phyloP scores from a whole-genome alignment of 1,140 invertebrate species.

The Phymastichus coffea region DNA sequence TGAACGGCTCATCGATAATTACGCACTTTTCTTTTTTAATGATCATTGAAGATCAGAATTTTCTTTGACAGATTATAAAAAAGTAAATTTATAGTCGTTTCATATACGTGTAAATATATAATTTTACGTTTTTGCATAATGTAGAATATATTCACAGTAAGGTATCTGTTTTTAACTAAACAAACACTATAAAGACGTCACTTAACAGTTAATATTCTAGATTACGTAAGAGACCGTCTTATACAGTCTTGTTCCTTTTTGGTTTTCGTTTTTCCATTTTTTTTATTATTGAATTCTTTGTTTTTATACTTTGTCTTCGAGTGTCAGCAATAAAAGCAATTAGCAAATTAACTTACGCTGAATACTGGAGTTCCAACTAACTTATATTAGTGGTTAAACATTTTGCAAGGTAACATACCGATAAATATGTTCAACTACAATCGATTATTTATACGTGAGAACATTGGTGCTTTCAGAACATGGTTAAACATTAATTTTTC shows the following conservation, averaged over 20 bases:
- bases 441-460: constrained; percentile 8
- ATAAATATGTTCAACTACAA: not conserved
- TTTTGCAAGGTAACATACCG: not conserved
- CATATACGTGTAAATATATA: constrained; percentile 1
- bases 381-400: not conserved
- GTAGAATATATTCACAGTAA: not conserved
- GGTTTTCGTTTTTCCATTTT: not conserved
- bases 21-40: no score
- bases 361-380: not conserved
- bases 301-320: constrained; percentile 8
- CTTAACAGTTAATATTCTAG: not conserved
- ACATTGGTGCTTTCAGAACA: constrained; percentile 15
- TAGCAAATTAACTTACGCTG: not conserved
- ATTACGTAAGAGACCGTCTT: constrained; percentile 1
- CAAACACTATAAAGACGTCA: not conserved
- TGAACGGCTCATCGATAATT: no score
- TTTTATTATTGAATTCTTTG: not conserved
- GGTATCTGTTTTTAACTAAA: constrained; percentile 6
- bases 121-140: not conserved
- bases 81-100: no score
- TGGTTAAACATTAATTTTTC: constrained; percentile 2
- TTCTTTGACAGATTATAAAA: no score
- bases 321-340: not conserved
- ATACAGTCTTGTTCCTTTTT: constrained; percentile 2
- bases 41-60: no score